These are phyloP conservation scores for Phalloptychus januarius DNA, from an alignment of 2,797 vertebrate genomes.

Conservation along the genomic window DNA sequence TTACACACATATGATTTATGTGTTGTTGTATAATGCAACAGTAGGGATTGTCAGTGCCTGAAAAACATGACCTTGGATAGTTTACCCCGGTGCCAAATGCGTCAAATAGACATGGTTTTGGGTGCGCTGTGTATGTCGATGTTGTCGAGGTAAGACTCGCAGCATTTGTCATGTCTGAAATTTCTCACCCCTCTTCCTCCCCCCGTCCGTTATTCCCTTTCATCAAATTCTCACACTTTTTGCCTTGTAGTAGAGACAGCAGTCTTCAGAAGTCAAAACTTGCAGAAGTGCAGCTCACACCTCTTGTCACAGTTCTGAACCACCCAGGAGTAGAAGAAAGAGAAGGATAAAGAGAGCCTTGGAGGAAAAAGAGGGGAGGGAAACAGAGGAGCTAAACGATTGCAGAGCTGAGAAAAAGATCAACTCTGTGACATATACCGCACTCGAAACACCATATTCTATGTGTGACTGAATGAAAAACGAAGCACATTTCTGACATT, in stretches of 20 bases:
- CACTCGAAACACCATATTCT: constrained; percentile 68
- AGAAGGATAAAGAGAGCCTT: constrained; percentile 71
- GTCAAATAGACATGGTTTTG: constrained; percentile 50
- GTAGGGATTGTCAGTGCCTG: constrained; percentile 56
- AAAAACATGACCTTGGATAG: constrained; percentile 50
- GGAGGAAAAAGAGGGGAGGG: constrained; percentile 56
- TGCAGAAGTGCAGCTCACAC: constrained; percentile 66
- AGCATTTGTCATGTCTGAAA: constrained; percentile 57
- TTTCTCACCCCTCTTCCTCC: constrained; percentile 43
- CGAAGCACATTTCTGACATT: constrained; percentile 60
- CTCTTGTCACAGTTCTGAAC: constrained; percentile 72
- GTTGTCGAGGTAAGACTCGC: constrained; percentile 64
- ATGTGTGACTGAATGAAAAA: constrained; percentile 71
- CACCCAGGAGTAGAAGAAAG: constrained; percentile 80
- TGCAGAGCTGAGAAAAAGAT: constrained; percentile 63
- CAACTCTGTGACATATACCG: constrained; percentile 67
- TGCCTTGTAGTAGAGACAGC: constrained; percentile 49
- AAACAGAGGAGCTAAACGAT: constrained; percentile 72
- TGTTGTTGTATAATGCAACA: constrained; percentile 59
- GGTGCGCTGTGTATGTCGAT: constrained; percentile 28
- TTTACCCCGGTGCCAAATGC: constrained; percentile 51
- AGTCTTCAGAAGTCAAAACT: constrained; percentile 56
- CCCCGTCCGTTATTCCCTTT: constrained; percentile 38
- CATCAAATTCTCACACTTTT: constrained; percentile 44
- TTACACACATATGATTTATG: constrained; percentile 61